Conservation (phyloP, 2,797 vertebrate species). For the Yasuhikotakia modesta region DNA sequence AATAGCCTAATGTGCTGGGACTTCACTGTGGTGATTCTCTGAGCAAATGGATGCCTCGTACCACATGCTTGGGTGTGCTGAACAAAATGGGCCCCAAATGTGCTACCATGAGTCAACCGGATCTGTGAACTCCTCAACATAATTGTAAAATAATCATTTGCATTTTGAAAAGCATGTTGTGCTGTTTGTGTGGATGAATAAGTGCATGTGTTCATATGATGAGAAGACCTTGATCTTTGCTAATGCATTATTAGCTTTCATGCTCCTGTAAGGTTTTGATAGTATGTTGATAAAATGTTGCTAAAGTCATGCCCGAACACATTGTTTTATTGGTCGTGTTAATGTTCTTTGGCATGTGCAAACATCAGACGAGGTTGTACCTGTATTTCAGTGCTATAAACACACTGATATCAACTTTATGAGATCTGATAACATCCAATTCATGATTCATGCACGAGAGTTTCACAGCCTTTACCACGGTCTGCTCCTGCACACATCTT, state of each 20-base stretch:
- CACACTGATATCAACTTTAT: not conserved
- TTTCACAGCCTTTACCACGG: not conserved
- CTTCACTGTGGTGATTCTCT: conserved; percentile 1
- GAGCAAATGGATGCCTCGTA: conserved; percentile 20
- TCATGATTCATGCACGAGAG: not conserved
- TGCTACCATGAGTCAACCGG: conserved; percentile 1
- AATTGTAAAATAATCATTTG: not conserved
- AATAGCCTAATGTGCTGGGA: not conserved
- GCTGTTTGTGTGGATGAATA: conserved; percentile 30
- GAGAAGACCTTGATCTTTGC: conserved; percentile 1
- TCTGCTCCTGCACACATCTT: conserved; percentile 3
- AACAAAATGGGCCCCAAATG: conserved; percentile 34
- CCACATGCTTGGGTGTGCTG: conserved; percentile 15
- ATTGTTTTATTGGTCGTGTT: conserved; percentile 2
- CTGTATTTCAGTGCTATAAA: conserved; percentile 1
- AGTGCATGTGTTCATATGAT: conserved; percentile 56
- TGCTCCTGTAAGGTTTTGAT: not conserved
- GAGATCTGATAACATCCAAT: conserved; percentile 8
- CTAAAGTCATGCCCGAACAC: not conserved
- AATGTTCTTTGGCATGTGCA: not conserved
- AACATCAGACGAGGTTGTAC: not conserved
- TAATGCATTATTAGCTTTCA: not conserved
- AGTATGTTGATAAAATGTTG: not conserved
- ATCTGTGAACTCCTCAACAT: conserved; percentile 18
- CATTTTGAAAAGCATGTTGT: conserved; percentile 7